Evolutionary conservation across 2,888 invertebrate genomes (phyloP), one percentile per base, ranked within the genome.

Genomic region (Orgyia antiqua): DNA sequence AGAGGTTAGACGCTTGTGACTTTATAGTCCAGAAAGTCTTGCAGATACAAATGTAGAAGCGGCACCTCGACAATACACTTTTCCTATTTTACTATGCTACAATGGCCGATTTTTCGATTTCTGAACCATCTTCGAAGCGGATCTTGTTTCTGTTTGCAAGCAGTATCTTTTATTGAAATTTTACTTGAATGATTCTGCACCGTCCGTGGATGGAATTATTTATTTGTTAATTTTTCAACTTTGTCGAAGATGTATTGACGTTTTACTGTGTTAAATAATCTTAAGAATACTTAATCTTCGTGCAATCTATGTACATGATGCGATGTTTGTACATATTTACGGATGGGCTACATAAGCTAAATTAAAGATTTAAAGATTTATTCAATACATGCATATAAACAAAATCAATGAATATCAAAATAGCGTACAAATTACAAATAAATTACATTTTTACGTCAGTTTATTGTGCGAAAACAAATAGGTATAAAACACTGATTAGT

Each of bases 121-220:
- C 24, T 24, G 28, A 23, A 27, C 13, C 26, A 29, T 39, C 24
- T 20, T 36, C 26, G 30, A 34, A 28, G 26, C 35, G 35, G 46
- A 51, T 43, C 41, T 43, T 53, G 39, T 51, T 53, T 50, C 43
- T 47, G 53, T 54, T 54, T 56, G 31, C 42, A 42, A 42, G 33
- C 42, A 36, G 37, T 38, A 42, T 44, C 25, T 45, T 50, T 39
- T 42, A 51, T 45, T 49, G 33, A 49, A 46, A 46, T 37, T 47
- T 52, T 24, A 23, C 10, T 39, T 33, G 20, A 32, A 33, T 23
- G 24, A 30, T 39, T 35, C n/a, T 24, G n/a, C n/a, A n/a, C n/a
- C n/a, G n/a, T n/a, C 9, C 25, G 12, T 9, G 24, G 24, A 28
- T 35, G 33, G 35, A 39, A 32, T 28, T 30, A 29, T 24, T 36